Base-by-base conservation (phyloP, 1,140 invertebrate genomes). In the Trypoxylus dichotomus region DNA sequence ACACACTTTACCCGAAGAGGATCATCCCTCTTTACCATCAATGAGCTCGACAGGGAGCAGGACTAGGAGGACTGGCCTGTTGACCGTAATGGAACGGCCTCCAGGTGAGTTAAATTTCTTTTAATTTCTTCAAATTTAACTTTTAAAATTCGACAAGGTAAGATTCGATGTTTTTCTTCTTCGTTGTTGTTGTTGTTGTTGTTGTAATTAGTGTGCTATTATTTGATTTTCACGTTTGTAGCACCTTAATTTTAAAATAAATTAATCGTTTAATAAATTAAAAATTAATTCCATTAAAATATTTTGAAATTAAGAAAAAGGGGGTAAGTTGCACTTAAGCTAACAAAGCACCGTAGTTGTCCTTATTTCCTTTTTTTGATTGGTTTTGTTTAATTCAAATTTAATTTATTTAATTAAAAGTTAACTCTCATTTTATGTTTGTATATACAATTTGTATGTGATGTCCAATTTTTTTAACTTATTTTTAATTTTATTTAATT, bases 1-100 rank as follows among this genome's bases (percentile, higher is more conserved):
- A 10, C 89, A 95, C 87, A 91, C 91, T 75, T 88, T 93, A 90
- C 86, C 91, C 77, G 85, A 92, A 81, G 92, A 93, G 80, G 88
- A 90, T 0, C 91, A 92, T 82, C 60, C 60, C 2, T 87, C 88
- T 74, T 89, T 88, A 77, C 85, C 88, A 79, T 86, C 88, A 0
- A 83, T 87, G 47, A 87, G 85, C 5, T 71, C 80, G 8, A 85
- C 85, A 74, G 84, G 86, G 37, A 82, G 83, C 75, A 88, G 94
- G 81, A 93, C 93, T 76, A 88, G 95, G 81, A 88, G 94, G 72
- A 93, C 93, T 37, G 95, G 95, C 79, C 87, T 96, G 10, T 89
- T 93, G 0, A 94, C 94, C 5, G 95, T 97, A 0, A 96, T 94
- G 79, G 94, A 96, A 85, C 88, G 94, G 81, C 95, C 93, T 76